Base-by-base conservation (phyloP, 2,888 invertebrate species). In the Euproctis similis region DNA sequence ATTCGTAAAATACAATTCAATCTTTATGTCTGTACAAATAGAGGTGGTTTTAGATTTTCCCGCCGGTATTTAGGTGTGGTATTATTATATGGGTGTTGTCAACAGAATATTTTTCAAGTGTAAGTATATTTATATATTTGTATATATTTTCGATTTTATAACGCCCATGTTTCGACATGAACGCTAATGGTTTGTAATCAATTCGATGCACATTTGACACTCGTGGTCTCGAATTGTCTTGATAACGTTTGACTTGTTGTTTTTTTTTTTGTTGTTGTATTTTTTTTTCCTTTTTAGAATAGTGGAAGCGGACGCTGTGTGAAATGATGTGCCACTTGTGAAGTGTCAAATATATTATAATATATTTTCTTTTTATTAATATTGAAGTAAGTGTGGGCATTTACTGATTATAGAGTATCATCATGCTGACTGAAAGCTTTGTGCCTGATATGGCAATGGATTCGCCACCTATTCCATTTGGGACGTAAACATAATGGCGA, bases 111-210 rank as follows among this genome's bases (percentile, higher is more conserved):
- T 72, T 76, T 69, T 73, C 72, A 75, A 67, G 53, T 52, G 60
- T 66, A 64, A 54, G 56, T 59, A n/a, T n/a, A n/a, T n/a, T n/a
- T n/a, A n/a, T n/a, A n/a, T n/a, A n/a, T n/a, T n/a, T n/a, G n/a
- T n/a, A 57, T 71, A 62, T 62, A 63, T 69, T 72, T 71, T 43
- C 64, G 60, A 62, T 14, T 72, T 70, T 71, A 67, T 66, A 68
- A 66, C 69, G 60, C 59, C 59, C 59, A 61, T 73, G 75, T 76
- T 73, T 69, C 71, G 61, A 77, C 80, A 72, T 65, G 60, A 53
- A 45, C 54, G 60, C 58, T 82, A 81, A 81, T 82, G 76, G 70
- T 59, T n/a, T 45, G 58, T 65, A 73, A 82, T 82, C 76, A 77
- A 81, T 82, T 77, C 58, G 57, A 56, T 53, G 39, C 52, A 56